phyloP scores from a whole-genome alignment of 2,888 invertebrate species.

The Drosophila stalkeri region DNA sequence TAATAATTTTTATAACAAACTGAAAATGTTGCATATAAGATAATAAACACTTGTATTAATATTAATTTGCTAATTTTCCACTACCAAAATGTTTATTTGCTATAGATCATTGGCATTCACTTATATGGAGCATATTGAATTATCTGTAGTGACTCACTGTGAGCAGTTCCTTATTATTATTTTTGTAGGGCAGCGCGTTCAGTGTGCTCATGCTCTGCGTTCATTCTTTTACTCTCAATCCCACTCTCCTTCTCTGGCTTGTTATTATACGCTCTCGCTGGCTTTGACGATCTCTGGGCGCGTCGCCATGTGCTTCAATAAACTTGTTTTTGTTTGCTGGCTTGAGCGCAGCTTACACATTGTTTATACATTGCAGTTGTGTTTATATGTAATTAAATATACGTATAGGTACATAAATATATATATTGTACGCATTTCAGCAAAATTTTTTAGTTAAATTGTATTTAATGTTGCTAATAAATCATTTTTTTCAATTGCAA shows the following conservation, averaged over 20 bases:
- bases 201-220: slow-evolving; percentile 1
- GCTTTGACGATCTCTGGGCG: slow-evolving; percentile 23
- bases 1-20: not conserved
- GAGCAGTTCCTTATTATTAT: slow-evolving; percentile 19
- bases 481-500: not conserved
- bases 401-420: slow-evolving; percentile 19
- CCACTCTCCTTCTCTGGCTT: not conserved
- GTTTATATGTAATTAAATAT: slow-evolving; percentile 13
- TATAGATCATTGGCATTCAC: not conserved
- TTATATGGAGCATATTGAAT: not conserved
- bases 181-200: slow-evolving; percentile 45
- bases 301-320: slow-evolving; percentile 69
- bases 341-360: slow-evolving; percentile 52
- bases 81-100: too few relatives aligned
- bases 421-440: slow-evolving; percentile 24
- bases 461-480: not conserved
- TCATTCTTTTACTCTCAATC: slow-evolving; percentile 3
- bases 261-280: slow-evolving; percentile 6
- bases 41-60: not conserved
- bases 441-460: not conserved
- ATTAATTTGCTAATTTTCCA: not conserved
- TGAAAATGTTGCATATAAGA: not conserved
- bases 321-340: slow-evolving; percentile 67
- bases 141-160: slow-evolving; percentile 28
- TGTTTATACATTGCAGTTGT: slow-evolving; percentile 44